phyloP scores from a whole-genome alignment of 1,140 invertebrate species.

The Drosophila elegans region DNA sequence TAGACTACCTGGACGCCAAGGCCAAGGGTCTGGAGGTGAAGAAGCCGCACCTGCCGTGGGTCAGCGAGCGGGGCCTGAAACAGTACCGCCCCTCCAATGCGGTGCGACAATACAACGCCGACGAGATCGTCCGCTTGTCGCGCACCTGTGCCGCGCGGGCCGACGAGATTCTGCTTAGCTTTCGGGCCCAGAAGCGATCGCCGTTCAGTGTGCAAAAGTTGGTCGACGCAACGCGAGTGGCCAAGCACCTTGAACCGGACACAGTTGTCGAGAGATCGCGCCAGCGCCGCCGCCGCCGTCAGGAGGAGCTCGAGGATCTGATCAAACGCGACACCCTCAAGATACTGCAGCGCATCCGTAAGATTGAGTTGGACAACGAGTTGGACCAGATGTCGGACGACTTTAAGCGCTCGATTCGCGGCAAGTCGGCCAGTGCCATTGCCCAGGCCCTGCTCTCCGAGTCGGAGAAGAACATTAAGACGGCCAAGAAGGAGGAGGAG shows the following conservation, averaged over 20 bases:
- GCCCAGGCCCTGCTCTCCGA: conserved; percentile 88
- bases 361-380: conserved; percentile 78
- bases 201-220: conserved; percentile 89
- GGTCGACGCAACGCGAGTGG: conserved; percentile 88
- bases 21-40: conserved; percentile 83
- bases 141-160: conserved; percentile 88
- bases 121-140: conserved; percentile 88
- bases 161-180: conserved; percentile 88
- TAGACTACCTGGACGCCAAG: conserved; percentile 90
- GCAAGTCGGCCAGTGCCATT: conserved; percentile 90
- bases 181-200: conserved; percentile 88
- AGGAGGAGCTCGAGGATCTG: conserved; percentile 85
- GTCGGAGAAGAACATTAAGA: conserved; percentile 87
- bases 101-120: conserved; percentile 87
- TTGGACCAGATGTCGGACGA: conserved; percentile 86
- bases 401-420: conserved; percentile 87
- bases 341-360: conserved; percentile 81
- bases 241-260: conserved; percentile 87
- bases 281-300: conserved; percentile 85
- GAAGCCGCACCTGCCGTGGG: conserved; percentile 90
- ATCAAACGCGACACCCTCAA: conserved; percentile 85
- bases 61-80: conserved; percentile 88
- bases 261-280: conserved; percentile 86
- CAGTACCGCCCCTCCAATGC: conserved; percentile 86
- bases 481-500: conserved; percentile 81